Base-by-base conservation (phyloP, 2,888 invertebrate genomes). In the Nomada fabriciana region DNA sequence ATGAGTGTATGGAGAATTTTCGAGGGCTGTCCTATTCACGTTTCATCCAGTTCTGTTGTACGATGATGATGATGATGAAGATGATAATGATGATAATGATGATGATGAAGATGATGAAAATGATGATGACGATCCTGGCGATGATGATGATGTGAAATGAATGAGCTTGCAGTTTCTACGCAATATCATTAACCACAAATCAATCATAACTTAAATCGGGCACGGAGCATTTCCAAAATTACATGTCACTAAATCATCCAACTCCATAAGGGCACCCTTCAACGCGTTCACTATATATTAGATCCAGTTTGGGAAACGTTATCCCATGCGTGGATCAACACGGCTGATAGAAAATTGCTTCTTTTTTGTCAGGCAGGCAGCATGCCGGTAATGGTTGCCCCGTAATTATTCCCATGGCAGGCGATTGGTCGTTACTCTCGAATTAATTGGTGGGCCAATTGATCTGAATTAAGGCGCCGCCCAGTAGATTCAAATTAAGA, bases 401-500 rank as follows among this genome's bases (percentile, higher is more conserved):
- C 36, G 69, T 82, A 80, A 87, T 87, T 82, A 83, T 87, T 82
- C 78, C 72, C 76, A 80, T 80, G 81, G 57, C 75, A 77, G 69
- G 53, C 80, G 78, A 85, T 82, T 77, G 82, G 65, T 65, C 82
- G 82, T 87, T 87, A 84, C 76, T 80, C 81, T 36, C 74, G 36
- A 85, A 87, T 87, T 87, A 87, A 87, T 87, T 87, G 79, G 80
- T 57, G 70, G 80, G 69, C 76, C 88, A 85, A 90, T 89, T 88
- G 86, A 87, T 84, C 85, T 78, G 88, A 88, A 88, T 89, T 88
- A 87, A 88, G 80, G 85, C 83, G 84, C 77, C 86, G 79, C 86
- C 85, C 83, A 83, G 84, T 84, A 86, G 84, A 90, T 90, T 89
- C 86, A 89, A 88, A 90, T 90, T 89, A 87, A 90, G 89, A 90